phyloP scores from a whole-genome alignment of 2,888 invertebrate species.

The Drosophila fulvimacula region DNA sequence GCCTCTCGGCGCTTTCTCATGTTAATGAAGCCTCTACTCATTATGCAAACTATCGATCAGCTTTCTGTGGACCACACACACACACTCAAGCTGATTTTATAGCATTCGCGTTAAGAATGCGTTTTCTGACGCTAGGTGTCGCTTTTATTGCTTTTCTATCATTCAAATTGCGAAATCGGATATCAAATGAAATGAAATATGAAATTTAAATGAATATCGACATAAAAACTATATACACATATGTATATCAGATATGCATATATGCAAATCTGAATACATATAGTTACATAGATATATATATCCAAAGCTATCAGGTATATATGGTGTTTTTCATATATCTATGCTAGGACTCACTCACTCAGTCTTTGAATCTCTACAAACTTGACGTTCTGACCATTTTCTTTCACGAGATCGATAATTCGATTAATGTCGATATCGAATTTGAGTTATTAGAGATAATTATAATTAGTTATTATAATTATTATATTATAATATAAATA shows the following conservation, averaged over 20 bases:
- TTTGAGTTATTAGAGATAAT: too few species aligned
- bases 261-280: neutral
- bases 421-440: too few species aligned
- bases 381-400: neutral
- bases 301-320: too few species aligned
- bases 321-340: too few species aligned
- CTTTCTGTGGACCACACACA: conserved; percentile 26
- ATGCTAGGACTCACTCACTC: too few species aligned
- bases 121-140: conserved; percentile 5
- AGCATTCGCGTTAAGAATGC: neutral
- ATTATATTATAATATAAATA: too few species aligned
- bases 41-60: conserved; percentile 51
- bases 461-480: too few species aligned
- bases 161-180: neutral
- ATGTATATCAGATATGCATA: neutral
- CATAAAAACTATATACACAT: neutral
- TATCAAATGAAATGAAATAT: too few species aligned
- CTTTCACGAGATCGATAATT: neutral
- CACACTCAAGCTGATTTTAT: neutral
- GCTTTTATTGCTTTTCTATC: conserved; percentile 6
- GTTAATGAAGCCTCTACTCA: conserved; percentile 47
- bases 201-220: neutral
- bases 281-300: neutral
- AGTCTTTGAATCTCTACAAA: neutral
- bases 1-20: conserved; percentile 47